Conservation (phyloP, 53 echinoderm and acorn worm species). For the Crossaster papposus region DNA sequence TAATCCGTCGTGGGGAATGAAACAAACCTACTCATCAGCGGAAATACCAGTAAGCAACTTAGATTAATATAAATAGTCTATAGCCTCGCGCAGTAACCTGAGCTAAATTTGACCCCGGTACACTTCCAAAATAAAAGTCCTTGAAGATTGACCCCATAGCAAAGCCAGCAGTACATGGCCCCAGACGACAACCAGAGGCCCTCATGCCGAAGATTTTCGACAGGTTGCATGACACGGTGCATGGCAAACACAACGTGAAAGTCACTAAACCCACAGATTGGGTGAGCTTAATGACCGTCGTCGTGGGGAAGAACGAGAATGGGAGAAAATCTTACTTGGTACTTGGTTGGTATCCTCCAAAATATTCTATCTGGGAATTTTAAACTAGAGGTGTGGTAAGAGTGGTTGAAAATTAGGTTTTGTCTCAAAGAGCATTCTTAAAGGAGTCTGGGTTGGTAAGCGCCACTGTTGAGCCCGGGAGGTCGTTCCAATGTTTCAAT, state of each 20-base stretch:
- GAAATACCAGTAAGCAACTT: constrained; percentile 56
- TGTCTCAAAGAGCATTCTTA: too few relatives aligned
- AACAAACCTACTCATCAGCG: constrained; percentile 66
- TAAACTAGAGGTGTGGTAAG: too few relatives aligned
- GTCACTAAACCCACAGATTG: too few relatives aligned
- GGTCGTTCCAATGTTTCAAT: constrained; percentile 7
- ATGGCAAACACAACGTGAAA: constrained; percentile 38
- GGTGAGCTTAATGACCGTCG: constrained; percentile 70
- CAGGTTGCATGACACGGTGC: constrained; percentile 64
- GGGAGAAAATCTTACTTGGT: constrained; percentile 14
- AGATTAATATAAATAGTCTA: constrained; percentile 60
- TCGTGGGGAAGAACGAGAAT: constrained; percentile 64
- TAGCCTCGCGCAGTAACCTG: constrained; percentile 30
- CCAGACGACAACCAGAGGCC: constrained; percentile 66
- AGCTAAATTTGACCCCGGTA: constrained; percentile 57
- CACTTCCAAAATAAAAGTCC: constrained; percentile 66
- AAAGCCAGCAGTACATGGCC: constrained; percentile 69
- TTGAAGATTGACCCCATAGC: constrained; percentile 69
- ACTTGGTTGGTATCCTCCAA: too few relatives aligned
- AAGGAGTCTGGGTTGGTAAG: too few relatives aligned
- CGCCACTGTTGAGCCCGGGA: not conserved
- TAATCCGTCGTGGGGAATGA: constrained; percentile 63
- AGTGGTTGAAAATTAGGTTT: too few relatives aligned
- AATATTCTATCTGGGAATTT: too few relatives aligned
- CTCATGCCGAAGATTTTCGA: constrained; percentile 48